A percentile compares a stretch with the other conserved stretches of the same genome.
phyloP scores from a whole-genome alignment of 2,797 vertebrate species.

The Anguilla megastoma region DNA sequence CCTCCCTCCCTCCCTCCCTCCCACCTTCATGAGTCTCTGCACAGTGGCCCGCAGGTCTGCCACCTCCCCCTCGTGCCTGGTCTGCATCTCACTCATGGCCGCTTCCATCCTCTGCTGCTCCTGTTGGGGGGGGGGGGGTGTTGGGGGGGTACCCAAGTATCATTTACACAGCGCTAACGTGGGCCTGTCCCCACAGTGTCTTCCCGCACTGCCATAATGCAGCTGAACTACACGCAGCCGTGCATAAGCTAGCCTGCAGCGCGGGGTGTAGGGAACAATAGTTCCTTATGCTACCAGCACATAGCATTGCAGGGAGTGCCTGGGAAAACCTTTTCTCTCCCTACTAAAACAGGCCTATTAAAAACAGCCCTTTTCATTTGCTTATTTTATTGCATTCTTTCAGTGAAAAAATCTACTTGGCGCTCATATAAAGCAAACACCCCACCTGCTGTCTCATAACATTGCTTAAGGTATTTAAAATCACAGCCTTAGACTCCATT shows the following conservation, averaged over 20 bases:
- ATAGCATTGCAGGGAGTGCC: neutral
- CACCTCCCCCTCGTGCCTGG: slow-evolving; percentile 66
- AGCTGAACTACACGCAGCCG: slow-evolving; percentile 43
- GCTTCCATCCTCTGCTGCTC: slow-evolving; percentile 67
- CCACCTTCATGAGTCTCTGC: slow-evolving; percentile 68
- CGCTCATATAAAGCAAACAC: neutral
- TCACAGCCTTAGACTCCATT: neutral
- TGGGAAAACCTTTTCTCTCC: neutral
- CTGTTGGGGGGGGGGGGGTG: slow-evolving; percentile 60
- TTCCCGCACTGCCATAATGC: slow-evolving; percentile 46
- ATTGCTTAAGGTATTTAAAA: neutral
- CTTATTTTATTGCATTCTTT: neutral
- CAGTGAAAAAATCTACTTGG: neutral
- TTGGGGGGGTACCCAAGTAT: neutral
- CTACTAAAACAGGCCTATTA: slow-evolving; percentile 16
- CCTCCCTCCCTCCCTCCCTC: slow-evolving; percentile 14
- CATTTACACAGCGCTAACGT: slow-evolving; percentile 35
- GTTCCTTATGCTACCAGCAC: neutral
- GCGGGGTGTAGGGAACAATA: neutral
- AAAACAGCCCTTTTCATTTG: neutral
- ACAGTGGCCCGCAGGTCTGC: slow-evolving; percentile 65
- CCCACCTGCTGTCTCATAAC: neutral
- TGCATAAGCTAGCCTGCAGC: slow-evolving; percentile 22
- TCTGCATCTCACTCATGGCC: slow-evolving; percentile 59
- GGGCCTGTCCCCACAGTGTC: slow-evolving; percentile 44